Evolutionary conservation across 2,888 invertebrate species (phyloP), one percentile per base, ranked within the genome.

Genomic region (Nemotelus pantherinus): DNA sequence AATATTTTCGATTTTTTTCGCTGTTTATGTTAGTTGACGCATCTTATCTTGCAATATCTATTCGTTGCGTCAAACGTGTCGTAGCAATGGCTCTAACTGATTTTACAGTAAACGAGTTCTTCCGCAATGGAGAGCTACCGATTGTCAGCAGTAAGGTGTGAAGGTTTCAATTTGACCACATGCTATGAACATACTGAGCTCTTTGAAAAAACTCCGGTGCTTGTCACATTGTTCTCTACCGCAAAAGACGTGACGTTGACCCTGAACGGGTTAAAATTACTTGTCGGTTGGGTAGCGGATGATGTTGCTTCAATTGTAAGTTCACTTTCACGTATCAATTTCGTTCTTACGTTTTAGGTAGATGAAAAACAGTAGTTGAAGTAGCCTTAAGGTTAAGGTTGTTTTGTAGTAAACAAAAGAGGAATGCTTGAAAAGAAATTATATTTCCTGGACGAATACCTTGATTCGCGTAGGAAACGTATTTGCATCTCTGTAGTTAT

Each of bases 61-160:
- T 25, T 25, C 25, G 25, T 25, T 25, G 25, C 25, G 25, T 25
- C 25, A 25, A 25, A 25, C 25, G 25, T 1, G 25, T 25, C 25
- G 25, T 25, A 25, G 25, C 25, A 74, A 60, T 70, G 55, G 47
- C 60, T 60, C 74, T 74, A 74, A 74, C 48, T 74, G 74, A 74
- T 74, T 43, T 50, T 47, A 48, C 6, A 39, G 47, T 1, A 74
- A 63, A 74, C 74, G 45, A 50, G 63, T 63, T 74, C 74, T 74
- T 74, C 74, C 74, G 74, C 41, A 74, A 74, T 63, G 60, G 25
- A 63, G 63, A 74, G 58, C n/a, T 25, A 57, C 10, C 10, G 57
- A 39, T 50, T 9, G 44, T 47, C 48, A 48, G 41, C 9, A 50
- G 9, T 5, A 10, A 67, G 67, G 67, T 68, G 67, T 5, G 50